Percentiles rank a stretch among this genome's conserved stretches.
Evolutionary conservation across 2,113 vertebrate species (phyloP).

Genomic region (Gymnorhina tibicen): DNA sequence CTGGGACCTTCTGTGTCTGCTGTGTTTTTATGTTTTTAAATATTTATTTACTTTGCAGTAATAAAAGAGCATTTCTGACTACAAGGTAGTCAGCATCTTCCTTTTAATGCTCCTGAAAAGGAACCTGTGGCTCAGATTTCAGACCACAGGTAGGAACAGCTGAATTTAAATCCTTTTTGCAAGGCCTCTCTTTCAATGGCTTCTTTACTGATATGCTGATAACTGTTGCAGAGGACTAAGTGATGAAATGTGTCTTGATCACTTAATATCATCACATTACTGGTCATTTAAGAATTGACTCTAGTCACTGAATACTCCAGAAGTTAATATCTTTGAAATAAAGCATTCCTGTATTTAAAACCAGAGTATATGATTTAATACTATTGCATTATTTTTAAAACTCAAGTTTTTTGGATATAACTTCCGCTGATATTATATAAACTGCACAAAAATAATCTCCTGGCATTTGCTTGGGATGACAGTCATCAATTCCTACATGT

Average conservation of each 20-base stretch:
- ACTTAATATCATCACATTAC: background rate
- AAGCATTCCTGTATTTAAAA: background rate
- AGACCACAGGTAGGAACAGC: background rate
- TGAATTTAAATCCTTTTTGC: background rate
- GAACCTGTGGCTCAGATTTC: background rate
- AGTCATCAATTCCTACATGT: background rate
- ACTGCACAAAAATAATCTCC: constrained; percentile 26
- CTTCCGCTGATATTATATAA: constrained; percentile 27
- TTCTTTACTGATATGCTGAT: background rate
- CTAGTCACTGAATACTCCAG: background rate
- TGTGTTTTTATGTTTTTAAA: background rate
- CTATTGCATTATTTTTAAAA: background rate
- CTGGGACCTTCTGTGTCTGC: background rate
- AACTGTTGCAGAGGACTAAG: background rate
- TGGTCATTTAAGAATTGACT: background rate
- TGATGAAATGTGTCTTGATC: background rate
- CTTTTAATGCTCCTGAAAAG: background rate
- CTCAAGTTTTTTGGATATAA: background rate
- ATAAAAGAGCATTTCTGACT: background rate
- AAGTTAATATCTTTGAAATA: background rate
- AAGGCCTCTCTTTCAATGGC: background rate
- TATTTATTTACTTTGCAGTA: background rate
- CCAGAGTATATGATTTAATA: background rate
- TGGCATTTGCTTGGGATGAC: constrained; percentile 21
- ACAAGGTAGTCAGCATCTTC: background rate